Base-by-base conservation (phyloP, 2,797 vertebrate genomes). In the Phrynocephalus guinanensis region DNA sequence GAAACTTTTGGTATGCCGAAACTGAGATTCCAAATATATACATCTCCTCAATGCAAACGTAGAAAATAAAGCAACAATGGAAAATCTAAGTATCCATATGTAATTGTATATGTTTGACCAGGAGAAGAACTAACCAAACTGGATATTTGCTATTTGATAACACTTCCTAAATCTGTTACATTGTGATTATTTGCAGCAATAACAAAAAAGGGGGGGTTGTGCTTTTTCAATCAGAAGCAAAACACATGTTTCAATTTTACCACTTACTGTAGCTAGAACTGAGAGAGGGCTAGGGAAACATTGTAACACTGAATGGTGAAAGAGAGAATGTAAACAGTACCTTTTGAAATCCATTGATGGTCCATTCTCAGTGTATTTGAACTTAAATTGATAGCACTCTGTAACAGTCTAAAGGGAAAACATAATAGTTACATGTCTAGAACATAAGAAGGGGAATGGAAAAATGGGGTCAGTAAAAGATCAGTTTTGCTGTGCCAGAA, bases 311-410 rank as follows among this genome's bases (percentile, higher is more conserved):
- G 8, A 0, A 10, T 26, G 66, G 11, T n/a, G 67, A 67, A 81
- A 1, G 50, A 72, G 9, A 28, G 82, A 5, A 30, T 48, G 26
- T 83, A 84, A 82, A 68, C 83, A 86, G 7, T 95, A 99, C 99
- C 98, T 99, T 95, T 96, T 91, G 85, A 99, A 97, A 89, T 99
- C 97, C 97, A 99, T 96, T 60, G 96, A 89, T 0, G 98, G 96
- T 90, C 98, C 99, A 2, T 93, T 93, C 80, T 93, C 84, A 28
- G 97, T 98, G 85, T 99, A 99, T 85, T 97, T 98, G 96, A 99
- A 98, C 95, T 96, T 98, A 95, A 99, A 99, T 93, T 98, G 98
- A 94, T 99, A 99, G 93, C 97, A 98, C 94, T 99, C 99, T n/a
- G 98, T 99, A 93, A 99, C 96, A 72, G 96, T 98, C 99, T 99